phyloP scores from a whole-genome alignment of 2,888 invertebrate genomes.

The Allophyes oxyacanthae region DNA sequence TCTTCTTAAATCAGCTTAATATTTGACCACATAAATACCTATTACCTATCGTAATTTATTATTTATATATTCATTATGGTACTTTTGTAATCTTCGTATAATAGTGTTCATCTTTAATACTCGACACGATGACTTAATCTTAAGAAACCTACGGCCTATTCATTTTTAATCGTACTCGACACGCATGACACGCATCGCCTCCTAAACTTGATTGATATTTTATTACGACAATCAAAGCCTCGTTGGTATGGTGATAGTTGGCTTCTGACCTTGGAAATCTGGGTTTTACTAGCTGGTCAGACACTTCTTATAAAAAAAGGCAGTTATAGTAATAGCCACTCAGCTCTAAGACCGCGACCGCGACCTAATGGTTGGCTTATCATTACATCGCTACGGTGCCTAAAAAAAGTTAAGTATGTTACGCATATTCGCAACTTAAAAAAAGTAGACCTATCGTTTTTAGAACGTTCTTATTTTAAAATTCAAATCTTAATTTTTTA shows the following conservation, averaged over 20 bases:
- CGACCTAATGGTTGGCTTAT: background rate
- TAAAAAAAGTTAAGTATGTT: background rate
- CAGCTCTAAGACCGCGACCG: background rate
- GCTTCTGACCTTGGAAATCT: conserved; percentile 7
- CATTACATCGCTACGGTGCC: too few relatives aligned
- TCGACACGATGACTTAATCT: conserved; percentile 4
- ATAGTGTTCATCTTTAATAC: conserved; percentile 7
- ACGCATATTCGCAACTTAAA: background rate
- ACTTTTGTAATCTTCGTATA: conserved; percentile 21
- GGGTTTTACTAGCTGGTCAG: conserved; percentile 15
- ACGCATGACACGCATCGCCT: background rate
- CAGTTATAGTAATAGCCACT: conserved; percentile 5
- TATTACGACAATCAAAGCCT: conserved; percentile 15
- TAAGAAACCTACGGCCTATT: conserved; percentile 6
- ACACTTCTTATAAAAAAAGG: background rate
- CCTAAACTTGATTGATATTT: conserved; percentile 6
- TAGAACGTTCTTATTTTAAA: conserved; percentile 3
- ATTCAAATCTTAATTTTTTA: background rate
- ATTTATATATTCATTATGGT: conserved; percentile 2
- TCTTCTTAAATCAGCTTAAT: too few relatives aligned
- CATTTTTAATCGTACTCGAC: conserved; percentile 9
- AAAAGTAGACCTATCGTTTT: background rate
- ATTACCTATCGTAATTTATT: conserved; percentile 17
- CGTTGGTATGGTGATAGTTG: conserved; percentile 1
- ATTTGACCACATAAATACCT: too few relatives aligned